phyloP scores from a whole-genome alignment of 64 coral and sea anemone genomes.

The Stichodactyla helianthus region DNA sequence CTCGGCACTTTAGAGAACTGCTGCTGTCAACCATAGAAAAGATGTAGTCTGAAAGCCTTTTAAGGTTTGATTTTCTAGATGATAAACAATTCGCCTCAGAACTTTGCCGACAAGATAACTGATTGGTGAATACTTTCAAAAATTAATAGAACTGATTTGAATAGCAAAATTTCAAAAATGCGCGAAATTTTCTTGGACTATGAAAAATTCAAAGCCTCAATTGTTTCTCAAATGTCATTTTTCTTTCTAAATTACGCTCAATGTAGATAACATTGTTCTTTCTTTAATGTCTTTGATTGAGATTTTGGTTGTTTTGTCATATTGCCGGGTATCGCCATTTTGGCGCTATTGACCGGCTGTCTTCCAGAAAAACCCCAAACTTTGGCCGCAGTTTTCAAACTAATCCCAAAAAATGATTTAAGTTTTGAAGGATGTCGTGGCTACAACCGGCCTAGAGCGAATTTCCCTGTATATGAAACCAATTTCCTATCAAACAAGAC shows the following conservation, averaged over 20 bases:
- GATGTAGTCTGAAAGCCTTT: conserved; percentile 5
- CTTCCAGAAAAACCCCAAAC: not conserved
- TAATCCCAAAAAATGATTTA: not conserved
- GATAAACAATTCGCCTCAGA: not conserved
- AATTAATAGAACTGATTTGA: not conserved
- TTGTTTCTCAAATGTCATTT: not conserved
- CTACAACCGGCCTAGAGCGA: not conserved
- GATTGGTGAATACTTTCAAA: conserved; percentile 7
- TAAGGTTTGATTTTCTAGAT: not conserved
- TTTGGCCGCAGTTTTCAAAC: not conserved
- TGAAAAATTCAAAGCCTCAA: not conserved
- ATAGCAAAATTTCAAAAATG: not conserved
- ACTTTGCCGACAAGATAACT: conserved; percentile 21
- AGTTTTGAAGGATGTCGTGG: not conserved
- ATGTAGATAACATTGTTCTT: conserved; percentile 4
- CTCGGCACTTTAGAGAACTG: not conserved
- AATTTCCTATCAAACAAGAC: not conserved
- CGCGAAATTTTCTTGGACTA: not conserved
- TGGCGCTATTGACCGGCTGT: not conserved
- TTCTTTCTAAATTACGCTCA: not conserved
- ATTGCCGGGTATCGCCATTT: not conserved
- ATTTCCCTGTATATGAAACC: not conserved
- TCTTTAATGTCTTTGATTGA: not conserved
- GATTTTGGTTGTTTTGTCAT: not conserved
- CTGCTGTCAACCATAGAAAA: not conserved